Evolutionary conservation across 2,797 vertebrate genomes (phyloP), one percentile per base, ranked within the genome.

Genomic region (Crocodylus rhombifer): DNA sequence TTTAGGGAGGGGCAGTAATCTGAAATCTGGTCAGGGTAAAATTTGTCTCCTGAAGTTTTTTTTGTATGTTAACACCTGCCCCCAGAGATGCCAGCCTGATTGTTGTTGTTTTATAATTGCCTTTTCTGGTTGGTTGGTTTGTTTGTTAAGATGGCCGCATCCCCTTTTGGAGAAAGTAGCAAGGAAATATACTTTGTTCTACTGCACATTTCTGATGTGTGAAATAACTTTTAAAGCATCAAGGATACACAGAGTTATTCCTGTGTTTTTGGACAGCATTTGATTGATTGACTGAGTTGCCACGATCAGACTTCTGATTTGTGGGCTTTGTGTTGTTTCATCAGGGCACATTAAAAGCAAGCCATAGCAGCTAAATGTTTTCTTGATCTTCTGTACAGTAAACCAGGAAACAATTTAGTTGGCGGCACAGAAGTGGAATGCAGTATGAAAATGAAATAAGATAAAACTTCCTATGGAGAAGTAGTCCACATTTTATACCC

Each of bases 361-460:
- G 96, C 95, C 97, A 90, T 77, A 80, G 84, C 90, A 94, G 30
- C 93, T 93, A 79, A 97, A 94, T 80, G 62, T 94, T 97, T 95
- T 95, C 88, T 95, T 96, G 87, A 76, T 95, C 92, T 96, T 95
- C 91, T 93, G 82, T 97, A 95, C 90, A 93, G 78, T 97, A 94
- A 97, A 97, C 95, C 96, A 96, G 97, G 96, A 97, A 97, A 95
- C 97, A 97, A 95, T 97, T 97, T 97, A 90, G 91, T 95, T 97
- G 97, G 97, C 96, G 95, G 95, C 96, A 96, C 56, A 88, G 86
- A 96, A 95, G 91, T 96, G 95, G 96, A 97, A 97, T 97, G 97
- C 87, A 87, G 93, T 91, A 94, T 13, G 0, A 97, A 97, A 98
- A 97, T 94, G 96, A 96, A 97, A 97, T 97, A 95, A 98, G 97